Percentiles rank a stretch among this genome's conserved stretches.
These are phyloP conservation scores for Tetragonula carbonaria DNA, from an alignment of 2,888 invertebrate genomes.

Conservation along the genomic window DNA sequence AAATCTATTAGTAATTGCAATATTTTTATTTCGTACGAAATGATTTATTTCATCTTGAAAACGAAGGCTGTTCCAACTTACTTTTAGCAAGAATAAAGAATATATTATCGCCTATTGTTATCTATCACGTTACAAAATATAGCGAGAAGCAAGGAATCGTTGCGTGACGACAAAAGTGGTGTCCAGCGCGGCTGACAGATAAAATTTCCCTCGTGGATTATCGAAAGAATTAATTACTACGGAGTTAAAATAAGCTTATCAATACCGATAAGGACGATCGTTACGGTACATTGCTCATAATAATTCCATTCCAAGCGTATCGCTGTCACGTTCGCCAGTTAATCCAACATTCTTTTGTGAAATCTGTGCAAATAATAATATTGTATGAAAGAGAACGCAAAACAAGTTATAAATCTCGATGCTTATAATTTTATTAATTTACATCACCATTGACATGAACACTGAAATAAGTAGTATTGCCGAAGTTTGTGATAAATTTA, in stretches of 20 bases:
- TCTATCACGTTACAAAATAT: not conserved
- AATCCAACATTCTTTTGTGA: not conserved
- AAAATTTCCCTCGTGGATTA: slow-evolving; percentile 18
- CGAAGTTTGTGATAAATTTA: not conserved
- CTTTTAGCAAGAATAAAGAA: no score
- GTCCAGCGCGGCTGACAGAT: slow-evolving; percentile 22
- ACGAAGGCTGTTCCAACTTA: no score
- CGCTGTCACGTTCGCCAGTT: slow-evolving; percentile 17
- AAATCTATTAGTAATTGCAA: no score
- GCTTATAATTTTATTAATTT: not conserved
- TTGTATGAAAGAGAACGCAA: not conserved
- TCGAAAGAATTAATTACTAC: slow-evolving; percentile 44
- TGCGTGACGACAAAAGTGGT: not conserved
- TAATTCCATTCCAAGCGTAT: slow-evolving; percentile 48
- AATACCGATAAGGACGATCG: slow-evolving; percentile 24
- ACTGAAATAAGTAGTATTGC: not conserved
- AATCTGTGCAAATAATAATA: not conserved
- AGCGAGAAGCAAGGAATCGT: no score
- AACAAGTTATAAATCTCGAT: not conserved
- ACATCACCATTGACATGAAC: not conserved
- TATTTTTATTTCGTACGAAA: no score
- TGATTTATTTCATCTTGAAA: no score
- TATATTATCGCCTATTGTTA: not conserved
- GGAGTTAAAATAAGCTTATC: slow-evolving; percentile 54
- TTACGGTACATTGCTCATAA: slow-evolving; percentile 45